Base-by-base conservation (phyloP, 1,140 invertebrate genomes). In the Prorops nasuta region DNA sequence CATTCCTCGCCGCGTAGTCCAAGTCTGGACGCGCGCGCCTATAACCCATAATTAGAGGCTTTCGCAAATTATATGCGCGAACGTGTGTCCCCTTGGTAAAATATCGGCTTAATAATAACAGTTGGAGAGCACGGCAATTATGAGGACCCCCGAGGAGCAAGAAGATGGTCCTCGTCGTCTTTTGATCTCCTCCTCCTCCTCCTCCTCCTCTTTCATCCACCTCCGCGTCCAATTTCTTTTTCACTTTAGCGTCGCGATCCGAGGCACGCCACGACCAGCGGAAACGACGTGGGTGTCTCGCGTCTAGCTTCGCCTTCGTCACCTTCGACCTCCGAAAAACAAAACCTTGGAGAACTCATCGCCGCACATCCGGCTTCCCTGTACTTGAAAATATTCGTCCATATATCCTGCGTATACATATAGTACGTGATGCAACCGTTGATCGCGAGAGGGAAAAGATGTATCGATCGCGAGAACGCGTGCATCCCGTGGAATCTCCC, bases 41-140 rank as follows among this genome's bases (percentile, higher is more conserved):
- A 19, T 12, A 74, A 74, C 71, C 72, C 72, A 74, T 76, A 76
- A 76, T 76, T 76, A 74, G 71, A 74, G 73, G 67, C 67, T 74
- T 74, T 76, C 42, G 70, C 70, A 74, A 76, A 76, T 76, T 76
- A 76, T 74, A 76, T 73, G 73, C 73, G 66, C 69, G 68, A 72
- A 72, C 70, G 63, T 72, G 73, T 76, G 73, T 76, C 72, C 72
- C 66, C 71, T 76, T 62, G 71, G 72, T 74, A 74, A 76, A 76
- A 76, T 74, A 72, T 76, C 72, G 73, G 72, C 69, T 76, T 76
- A 76, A 76, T 76, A 76, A 76, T 76, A 76, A 76, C 71, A 72
- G 72, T 76, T 74, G 68, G 68, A 74, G 70, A 68, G 73, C 68
- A 74, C 71, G 55, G 69, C 71, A 76, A 76, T 76, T 76, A 76